phyloP scores from a whole-genome alignment of 2,888 invertebrate genomes.

The Adela reaumurella region DNA sequence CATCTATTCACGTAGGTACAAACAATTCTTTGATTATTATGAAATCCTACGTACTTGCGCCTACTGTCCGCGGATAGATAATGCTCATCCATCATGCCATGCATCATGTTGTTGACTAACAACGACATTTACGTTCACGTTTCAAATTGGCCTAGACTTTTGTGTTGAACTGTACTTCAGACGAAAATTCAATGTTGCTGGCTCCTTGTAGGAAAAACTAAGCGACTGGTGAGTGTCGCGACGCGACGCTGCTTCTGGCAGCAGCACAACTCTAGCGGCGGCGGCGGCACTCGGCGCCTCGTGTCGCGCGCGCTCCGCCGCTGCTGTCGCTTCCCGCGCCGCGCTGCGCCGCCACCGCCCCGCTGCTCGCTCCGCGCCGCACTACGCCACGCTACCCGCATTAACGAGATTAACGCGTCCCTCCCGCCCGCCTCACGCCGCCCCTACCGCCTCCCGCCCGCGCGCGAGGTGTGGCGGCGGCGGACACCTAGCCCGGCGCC shows the following conservation, averaged over 20 bases:
- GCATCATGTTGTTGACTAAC: no score
- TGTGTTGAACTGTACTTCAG: no score
- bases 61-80: no score
- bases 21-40: no score
- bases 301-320: background rate
- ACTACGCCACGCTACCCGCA: conserved; percentile 17
- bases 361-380: background rate
- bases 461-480: conserved; percentile 18
- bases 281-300: background rate
- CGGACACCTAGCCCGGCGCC: conserved; percentile 35
- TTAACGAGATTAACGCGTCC: conserved; percentile 46
- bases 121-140: no score
- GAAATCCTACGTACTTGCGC: no score
- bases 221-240: background rate
- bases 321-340: background rate
- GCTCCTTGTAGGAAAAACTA: no score
- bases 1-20: no score
- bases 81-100: no score
- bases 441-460: conserved; percentile 17
- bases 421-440: conserved; percentile 18
- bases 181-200: no score
- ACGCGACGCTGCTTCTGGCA: no score
- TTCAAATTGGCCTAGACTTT: no score
- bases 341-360: background rate
- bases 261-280: background rate